These are phyloP conservation scores for Pammene aurita DNA, from an alignment of 2,888 invertebrate species.

Conservation along the genomic window DNA sequence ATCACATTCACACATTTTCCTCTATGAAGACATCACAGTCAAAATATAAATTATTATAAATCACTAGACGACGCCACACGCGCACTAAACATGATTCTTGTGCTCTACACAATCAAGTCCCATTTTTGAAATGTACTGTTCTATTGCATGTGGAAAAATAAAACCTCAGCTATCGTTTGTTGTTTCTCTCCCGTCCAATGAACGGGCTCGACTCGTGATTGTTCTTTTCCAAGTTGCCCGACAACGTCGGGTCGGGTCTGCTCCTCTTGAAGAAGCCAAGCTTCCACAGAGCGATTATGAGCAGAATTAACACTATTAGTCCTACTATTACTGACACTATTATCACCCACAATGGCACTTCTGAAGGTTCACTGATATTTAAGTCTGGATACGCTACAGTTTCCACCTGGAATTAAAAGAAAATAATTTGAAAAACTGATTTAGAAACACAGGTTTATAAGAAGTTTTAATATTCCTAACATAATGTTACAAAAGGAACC, in stretches of 20 bases:
- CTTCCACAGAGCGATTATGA: conserved; percentile 93
- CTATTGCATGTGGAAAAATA: conserved; percentile 50
- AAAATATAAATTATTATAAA: conserved; percentile 50
- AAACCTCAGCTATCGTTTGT: conserved; percentile 73
- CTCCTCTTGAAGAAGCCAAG: conserved; percentile 95
- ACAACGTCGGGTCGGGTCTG: conserved; percentile 91
- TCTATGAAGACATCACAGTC: conserved; percentile 83
- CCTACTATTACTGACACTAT: conserved; percentile 93
- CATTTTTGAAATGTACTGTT: conserved; percentile 47
- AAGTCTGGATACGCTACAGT: conserved; percentile 93
- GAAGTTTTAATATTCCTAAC: too few species aligned
- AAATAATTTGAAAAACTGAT: background rate
- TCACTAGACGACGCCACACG: conserved; percentile 37
- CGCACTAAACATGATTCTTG: conserved; percentile 42
- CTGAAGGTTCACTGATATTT: conserved; percentile 88
- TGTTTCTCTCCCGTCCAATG: conserved; percentile 74
- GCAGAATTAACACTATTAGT: conserved; percentile 89
- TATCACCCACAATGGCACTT: conserved; percentile 94
- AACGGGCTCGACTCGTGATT: conserved; percentile 87
- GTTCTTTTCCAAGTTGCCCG: conserved; percentile 90
- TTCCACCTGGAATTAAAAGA: conserved; percentile 84
- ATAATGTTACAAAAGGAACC: too few species aligned
- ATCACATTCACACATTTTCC: conserved; percentile 74
- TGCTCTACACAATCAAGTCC: conserved; percentile 50
- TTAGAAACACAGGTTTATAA: background rate